Evolutionary conservation across 30 jellyfish, hydroid and myxozoan genomes (phyloP), one percentile per base, ranked within the genome.

Genomic region (Hydractinia symbiolongicarpus): DNA sequence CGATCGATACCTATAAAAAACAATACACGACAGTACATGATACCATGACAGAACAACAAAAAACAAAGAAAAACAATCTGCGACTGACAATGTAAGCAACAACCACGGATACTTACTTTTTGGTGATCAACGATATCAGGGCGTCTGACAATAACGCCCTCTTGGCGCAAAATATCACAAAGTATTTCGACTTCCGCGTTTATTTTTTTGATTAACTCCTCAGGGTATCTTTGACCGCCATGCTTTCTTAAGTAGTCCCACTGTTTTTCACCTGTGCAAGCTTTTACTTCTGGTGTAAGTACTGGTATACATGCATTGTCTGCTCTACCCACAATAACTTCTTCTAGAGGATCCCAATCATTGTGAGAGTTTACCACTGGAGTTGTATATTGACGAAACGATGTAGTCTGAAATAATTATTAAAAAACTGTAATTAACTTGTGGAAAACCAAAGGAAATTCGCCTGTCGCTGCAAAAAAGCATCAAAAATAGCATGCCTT

Each of bases 151-250:
- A 77, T 67, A 14, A 89, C 95, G 53, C 96, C 96, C 66, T 89
- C 96, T 54, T 89, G 94, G 53, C 76, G 85, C 8, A 89, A 81
- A 52, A 89, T 79, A 79, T 76, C 75, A 60, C 96, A 89, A 61
- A 89, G 83, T 76, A 83, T 95, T 56, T 89, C 96, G 30, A 89
- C 84, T 60, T 89, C 96, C 13, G 17, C 91, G 8, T 79, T 88
- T 8, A 91, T 91, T 50, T 80, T 89, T 81, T 69, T 58, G 6
- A 84, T 70, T 62, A 71, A 79, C 56, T 64, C 95, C 7, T 77
- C 86, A 5, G 96, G 96, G 53, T 78, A 89, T 7, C 54, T 55
- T 53, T 55, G 16, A 13, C 96, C 96, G 17, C 88, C 91, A 54
- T 83, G 9, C 20, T 54, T 56, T 53, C 53, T 53, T 60, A 51